Evolutionary conservation across 1,140 invertebrate species (phyloP), one percentile per base, ranked within the genome.

Genomic region (Eumeta japonica): DNA sequence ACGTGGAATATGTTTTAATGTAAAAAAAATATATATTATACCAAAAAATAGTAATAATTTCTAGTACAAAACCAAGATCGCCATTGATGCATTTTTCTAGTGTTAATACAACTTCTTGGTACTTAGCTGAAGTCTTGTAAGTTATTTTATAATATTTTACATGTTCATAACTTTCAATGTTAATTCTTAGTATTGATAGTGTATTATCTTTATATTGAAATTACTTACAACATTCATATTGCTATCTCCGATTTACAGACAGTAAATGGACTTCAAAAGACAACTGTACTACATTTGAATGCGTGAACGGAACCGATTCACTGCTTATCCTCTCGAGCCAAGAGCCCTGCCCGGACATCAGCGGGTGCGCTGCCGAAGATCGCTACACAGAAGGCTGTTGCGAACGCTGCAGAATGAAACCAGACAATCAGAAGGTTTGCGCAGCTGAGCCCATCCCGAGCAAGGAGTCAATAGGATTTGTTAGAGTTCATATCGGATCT

Each of bases 371-470:
- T 0, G 47, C 58, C 0, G 64, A 80, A 27, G 64, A 79, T 40
- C 52, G 81, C 20, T 79, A 81, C 45, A 51, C 68, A 1, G 80
- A 84, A 28, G 81, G 81, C 16, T 89, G 87, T 52, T 89, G 87
- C 37, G 66, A 80, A 18, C 62, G 76, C 35, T 89, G 86, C 57
- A 83, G 82, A 39, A 46, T 76, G 1, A 76, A 78, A 3, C 41
- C 52, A 65, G 24, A 47, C 67, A 11, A 60, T 73, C 41, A 74
- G 78, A 81, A 52, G 68, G 63, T 62, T n/a, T 87, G 85, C 50
- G 50, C 63, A n/a, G 64, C 80, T 7, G 68, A 76, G 44, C 59
- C 68, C 5, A 49, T 86, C 9, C 56, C 79, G 2, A 45, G 62
- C 10, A 50, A 71, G 0, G 60, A 77, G 31, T 84, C 84, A 0